Evolutionary conservation across 2,888 invertebrate species (phyloP).

Genomic region (Cheilosia grossa): DNA sequence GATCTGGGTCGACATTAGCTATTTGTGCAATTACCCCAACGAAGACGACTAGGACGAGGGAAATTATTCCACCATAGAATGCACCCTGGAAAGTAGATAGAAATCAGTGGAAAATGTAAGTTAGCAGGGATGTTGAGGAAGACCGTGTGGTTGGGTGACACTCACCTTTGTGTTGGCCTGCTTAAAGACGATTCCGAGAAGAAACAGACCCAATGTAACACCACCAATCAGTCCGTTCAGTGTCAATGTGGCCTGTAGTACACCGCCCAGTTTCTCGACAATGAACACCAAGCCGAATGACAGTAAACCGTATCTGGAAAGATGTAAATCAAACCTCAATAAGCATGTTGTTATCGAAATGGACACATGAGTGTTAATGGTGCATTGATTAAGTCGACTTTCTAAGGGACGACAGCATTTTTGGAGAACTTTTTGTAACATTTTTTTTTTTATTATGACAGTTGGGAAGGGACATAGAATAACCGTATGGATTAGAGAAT

Average conservation of each 20-base stretch:
- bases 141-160: background rate
- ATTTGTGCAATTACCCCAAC: conserved; percentile 82
- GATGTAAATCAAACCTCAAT: too few relatives aligned
- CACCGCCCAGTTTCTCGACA: conserved; percentile 93
- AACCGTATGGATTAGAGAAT: too few relatives aligned
- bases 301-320: conserved; percentile 86
- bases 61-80: conserved; percentile 81
- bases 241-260: conserved; percentile 94
- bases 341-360: background rate
- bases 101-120: background rate
- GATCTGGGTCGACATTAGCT: conserved; percentile 77
- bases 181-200: conserved; percentile 94
- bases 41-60: conserved; percentile 81
- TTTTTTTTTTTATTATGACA: too few relatives aligned
- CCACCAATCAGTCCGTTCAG: conserved; percentile 96
- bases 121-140: background rate
- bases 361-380: too few relatives aligned
- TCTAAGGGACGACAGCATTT: too few relatives aligned
- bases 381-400: too few relatives aligned
- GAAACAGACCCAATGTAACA: conserved; percentile 93
- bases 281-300: conserved; percentile 93
- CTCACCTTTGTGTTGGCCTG: conserved; percentile 91
- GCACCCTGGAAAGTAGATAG: conserved; percentile 77
- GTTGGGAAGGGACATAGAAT: too few relatives aligned
- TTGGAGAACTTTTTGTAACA: too few relatives aligned